Conservation (phyloP, 2,113 vertebrate species). For the Pterocles orientalis region DNA sequence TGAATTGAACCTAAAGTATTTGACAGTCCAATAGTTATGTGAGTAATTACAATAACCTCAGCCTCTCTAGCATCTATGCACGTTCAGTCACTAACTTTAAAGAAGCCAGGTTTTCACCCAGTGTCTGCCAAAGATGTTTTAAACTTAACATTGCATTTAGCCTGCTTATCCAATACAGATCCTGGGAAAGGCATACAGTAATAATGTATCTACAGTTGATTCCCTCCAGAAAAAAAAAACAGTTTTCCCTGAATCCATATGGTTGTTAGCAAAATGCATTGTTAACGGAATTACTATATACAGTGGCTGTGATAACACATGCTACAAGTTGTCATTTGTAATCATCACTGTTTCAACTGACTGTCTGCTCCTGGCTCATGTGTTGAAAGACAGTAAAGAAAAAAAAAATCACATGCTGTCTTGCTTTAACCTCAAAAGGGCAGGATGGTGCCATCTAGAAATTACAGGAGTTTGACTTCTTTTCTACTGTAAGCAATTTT, state of each 20-base stretch:
- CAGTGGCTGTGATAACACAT: constrained; percentile 24
- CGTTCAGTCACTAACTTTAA: not conserved
- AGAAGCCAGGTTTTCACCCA: not conserved
- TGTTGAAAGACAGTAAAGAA: not conserved
- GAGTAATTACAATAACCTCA: not conserved
- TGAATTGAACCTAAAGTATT: not conserved
- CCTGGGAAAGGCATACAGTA: constrained; percentile 5
- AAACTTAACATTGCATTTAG: not conserved
- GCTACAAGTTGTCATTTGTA: constrained; percentile 43
- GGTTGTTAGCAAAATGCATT: constrained; percentile 6
- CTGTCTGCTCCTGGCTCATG: constrained; percentile 15
- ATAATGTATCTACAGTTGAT: not conserved
- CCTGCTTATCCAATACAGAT: not conserved
- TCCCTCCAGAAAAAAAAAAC: constrained; percentile 30
- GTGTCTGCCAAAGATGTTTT: not conserved
- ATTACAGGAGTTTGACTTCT: not conserved
- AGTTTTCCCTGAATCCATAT: not conserved
- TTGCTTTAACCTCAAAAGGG: constrained; percentile 5
- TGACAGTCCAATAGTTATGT: not conserved
- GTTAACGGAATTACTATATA: not conserved
- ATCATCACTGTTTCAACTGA: constrained; percentile 45
- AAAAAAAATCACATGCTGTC: not conserved
- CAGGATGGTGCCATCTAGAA: not conserved
- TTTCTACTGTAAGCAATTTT: not conserved
- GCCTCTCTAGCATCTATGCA: not conserved